Evolutionary conservation across 2,888 invertebrate genomes (phyloP), one percentile per base, ranked within the genome.

Genomic region (Leptopilina syphax): DNA sequence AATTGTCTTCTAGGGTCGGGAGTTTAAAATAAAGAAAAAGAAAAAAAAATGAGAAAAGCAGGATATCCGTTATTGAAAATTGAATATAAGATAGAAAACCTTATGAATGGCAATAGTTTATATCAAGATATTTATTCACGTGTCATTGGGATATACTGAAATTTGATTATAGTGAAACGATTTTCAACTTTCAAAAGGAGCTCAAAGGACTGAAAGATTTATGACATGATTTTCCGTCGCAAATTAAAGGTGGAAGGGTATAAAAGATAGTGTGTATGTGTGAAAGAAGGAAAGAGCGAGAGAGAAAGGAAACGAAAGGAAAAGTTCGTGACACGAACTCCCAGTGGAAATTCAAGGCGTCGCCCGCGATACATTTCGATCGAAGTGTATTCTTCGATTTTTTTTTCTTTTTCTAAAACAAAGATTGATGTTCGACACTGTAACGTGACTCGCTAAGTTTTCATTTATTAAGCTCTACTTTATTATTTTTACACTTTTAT

Each of bases 291-390:
- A 81, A 77, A 78, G 78, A 81, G 78, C 65, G 76, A 80, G 76
- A 13, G 65, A 73, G 77, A 78, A 67, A 34, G 60, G 70, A 34
- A 50, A 10, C 18, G 44, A 77, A 54, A 70, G 27, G 77, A 63
- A 50, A 70, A 70, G 50, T 70, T 70, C 50, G 50, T 54, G 78
- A 77, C 79, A 77, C 65, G 65, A 81, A 78, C 79, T 82, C 81
- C 79, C 82, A 78, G 70, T 77, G 80, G 80, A 79, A 83, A 82
- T 81, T 79, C 80, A 79, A 80, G 81, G 82, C 83, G 80, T 78
- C 41, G 81, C 80, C 77, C 66, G 50, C 79, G 73, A 77, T 77
- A 78, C 81, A 82, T 79, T 83, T 81, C 79, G 10, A 54, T 10
- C 78, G 24, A 57, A 57, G 50, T 50, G 50, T 70, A 70, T 54